Conservation (phyloP, 2,113 vertebrate genomes). For the Apodemus sylvaticus region DNA sequence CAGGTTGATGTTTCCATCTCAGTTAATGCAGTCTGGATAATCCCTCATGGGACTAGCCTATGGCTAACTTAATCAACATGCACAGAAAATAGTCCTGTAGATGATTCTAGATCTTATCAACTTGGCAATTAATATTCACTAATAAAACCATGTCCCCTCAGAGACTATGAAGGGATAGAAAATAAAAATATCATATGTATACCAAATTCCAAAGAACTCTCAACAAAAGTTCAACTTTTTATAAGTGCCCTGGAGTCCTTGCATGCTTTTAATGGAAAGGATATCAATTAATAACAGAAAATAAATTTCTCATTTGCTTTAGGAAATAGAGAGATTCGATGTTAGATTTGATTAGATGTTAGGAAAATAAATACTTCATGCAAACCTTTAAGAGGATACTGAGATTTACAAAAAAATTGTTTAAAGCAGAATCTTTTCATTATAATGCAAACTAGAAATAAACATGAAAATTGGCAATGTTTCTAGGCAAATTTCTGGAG, state of each 20-base stretch:
- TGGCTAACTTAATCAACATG: not conserved
- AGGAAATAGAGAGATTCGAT: not conserved
- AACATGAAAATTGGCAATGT: not conserved
- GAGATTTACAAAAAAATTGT: not conserved
- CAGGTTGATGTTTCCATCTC: not conserved
- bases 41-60: no score
- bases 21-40: not conserved
- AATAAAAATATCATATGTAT: slow-evolving; percentile 4
- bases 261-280: not conserved
- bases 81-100: no score
- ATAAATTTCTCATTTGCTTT: slow-evolving; percentile 36
- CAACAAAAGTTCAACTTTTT: not conserved
- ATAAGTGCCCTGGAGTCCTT: not conserved
- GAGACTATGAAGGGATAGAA: not conserved
- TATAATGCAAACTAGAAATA: not conserved
- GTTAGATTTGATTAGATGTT: slow-evolving; percentile 40
- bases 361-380: slow-evolving; percentile 43
- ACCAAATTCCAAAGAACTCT: not conserved
- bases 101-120: not conserved
- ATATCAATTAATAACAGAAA: slow-evolving; percentile 46
- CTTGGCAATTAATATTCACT: not conserved
- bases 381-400: not conserved
- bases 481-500: slow-evolving; percentile 8
- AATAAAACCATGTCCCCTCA: not conserved
- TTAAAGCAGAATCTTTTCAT: not conserved